These are phyloP conservation scores for Uropsilus gracilis DNA, from an alignment of 2,113 vertebrate species.

Conservation along the genomic window DNA sequence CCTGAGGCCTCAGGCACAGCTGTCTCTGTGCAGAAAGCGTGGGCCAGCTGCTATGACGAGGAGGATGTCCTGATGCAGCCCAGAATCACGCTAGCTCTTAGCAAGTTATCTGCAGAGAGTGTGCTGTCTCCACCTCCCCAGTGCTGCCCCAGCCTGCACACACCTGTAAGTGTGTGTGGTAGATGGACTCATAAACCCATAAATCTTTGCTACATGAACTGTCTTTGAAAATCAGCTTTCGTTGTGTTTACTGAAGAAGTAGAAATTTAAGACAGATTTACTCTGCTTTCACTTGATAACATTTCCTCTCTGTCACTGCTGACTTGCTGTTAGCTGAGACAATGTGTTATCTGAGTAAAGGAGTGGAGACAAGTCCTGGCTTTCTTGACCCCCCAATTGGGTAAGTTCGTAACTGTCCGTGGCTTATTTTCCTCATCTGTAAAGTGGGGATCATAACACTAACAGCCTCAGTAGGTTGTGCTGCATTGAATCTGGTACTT, in stretches of 20 bases:
- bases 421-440: background rate
- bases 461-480: background rate
- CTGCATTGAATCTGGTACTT: background rate
- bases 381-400: background rate
- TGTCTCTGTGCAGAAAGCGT: accelerated
- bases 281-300: background rate
- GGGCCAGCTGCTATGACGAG: background rate
- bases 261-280: background rate
- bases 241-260: background rate
- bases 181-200: background rate
- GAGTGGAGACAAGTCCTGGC: background rate
- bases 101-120: background rate
- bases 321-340: background rate
- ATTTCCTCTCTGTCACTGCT: background rate
- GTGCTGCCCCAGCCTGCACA: background rate
- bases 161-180: background rate
- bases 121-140: background rate
- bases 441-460: background rate
- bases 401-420: background rate
- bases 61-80: background rate
- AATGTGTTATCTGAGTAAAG: too few relatives aligned
- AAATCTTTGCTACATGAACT: background rate
- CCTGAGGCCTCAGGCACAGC: accelerated
- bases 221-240: background rate
- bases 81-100: background rate